Percentiles rank a stretch among this genome's conserved stretches.
phyloP scores from a whole-genome alignment of 2,888 invertebrate species.

The Hipparchia semele region DNA sequence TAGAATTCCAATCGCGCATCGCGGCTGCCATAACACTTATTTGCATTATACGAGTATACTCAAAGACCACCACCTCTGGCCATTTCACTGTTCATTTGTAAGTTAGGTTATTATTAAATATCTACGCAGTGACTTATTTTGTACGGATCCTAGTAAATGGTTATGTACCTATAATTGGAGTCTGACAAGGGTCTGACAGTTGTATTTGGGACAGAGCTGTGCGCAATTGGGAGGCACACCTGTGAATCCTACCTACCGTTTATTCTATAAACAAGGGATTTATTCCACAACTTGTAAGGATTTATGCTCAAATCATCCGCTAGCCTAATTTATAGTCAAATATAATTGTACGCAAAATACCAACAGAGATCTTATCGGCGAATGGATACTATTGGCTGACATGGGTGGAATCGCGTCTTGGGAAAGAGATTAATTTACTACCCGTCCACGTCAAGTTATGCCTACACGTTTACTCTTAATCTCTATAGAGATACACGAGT shows the following conservation, averaged over 20 bases:
- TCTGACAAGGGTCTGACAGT: constrained; percentile 80
- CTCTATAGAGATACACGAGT: too few relatives aligned
- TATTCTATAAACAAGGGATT: constrained; percentile 29
- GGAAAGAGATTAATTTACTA: too few relatives aligned
- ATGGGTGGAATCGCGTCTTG: too few relatives aligned
- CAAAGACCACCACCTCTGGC: too few relatives aligned
- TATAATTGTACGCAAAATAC: background rate
- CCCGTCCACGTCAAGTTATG: too few relatives aligned
- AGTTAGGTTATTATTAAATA: too few relatives aligned
- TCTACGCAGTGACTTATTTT: constrained; percentile 47
- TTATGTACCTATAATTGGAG: constrained; percentile 81
- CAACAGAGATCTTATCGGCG: background rate
- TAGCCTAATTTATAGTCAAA: background rate
- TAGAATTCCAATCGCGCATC: too few relatives aligned
- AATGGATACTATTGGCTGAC: too few relatives aligned
- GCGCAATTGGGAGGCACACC: constrained; percentile 29
- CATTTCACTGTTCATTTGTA: too few relatives aligned
- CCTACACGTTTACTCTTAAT: too few relatives aligned
- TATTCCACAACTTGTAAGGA: constrained; percentile 23
- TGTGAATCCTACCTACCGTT: constrained; percentile 24
- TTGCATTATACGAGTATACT: too few relatives aligned
- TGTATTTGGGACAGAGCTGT: constrained; percentile 60
- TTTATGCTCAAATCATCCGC: background rate
- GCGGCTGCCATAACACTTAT: too few relatives aligned
- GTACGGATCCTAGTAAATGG: constrained; percentile 56